Percentiles rank a stretch among this genome's conserved stretches.
These are phyloP conservation scores for Pinna nobilis DNA, from an alignment of 1,140 invertebrate genomes.

Conservation along the genomic window DNA sequence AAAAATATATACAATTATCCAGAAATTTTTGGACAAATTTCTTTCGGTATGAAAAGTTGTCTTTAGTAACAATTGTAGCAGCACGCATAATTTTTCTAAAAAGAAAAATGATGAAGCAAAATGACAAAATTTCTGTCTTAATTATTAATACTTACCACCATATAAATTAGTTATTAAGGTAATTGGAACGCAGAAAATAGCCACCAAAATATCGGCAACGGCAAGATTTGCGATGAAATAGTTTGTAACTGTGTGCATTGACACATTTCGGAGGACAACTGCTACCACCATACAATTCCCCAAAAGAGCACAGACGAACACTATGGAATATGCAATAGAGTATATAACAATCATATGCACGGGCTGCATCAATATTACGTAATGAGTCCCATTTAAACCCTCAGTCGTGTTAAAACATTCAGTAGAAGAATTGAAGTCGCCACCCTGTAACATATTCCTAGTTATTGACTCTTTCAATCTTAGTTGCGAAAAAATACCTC, in stretches of 20 bases:
- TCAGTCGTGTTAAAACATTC: no score
- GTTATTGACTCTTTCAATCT: background rate
- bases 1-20: no score
- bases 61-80: no score
- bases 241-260: conserved; percentile 93
- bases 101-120: no score
- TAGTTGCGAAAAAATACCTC: no score
- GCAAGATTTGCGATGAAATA: conserved; percentile 95
- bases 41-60: no score
- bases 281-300: conserved; percentile 91
- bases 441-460: no score
- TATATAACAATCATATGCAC: conserved; percentile 59
- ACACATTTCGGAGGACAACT: conserved; percentile 87
- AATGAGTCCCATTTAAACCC: conserved; percentile 38
- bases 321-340: conserved; percentile 72
- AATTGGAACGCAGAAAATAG: conserved; percentile 89
- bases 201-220: conserved; percentile 92
- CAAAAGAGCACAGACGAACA: conserved; percentile 86
- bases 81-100: no score
- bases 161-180: conserved; percentile 80
- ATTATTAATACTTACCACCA: conserved; percentile 56
- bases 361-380: conserved; percentile 50
- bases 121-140: no score
- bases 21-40: no score
- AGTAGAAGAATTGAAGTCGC: no score